Base-by-base conservation (phyloP, 2,797 vertebrate species). In the Lepidocolaptes lacrymiger region DNA sequence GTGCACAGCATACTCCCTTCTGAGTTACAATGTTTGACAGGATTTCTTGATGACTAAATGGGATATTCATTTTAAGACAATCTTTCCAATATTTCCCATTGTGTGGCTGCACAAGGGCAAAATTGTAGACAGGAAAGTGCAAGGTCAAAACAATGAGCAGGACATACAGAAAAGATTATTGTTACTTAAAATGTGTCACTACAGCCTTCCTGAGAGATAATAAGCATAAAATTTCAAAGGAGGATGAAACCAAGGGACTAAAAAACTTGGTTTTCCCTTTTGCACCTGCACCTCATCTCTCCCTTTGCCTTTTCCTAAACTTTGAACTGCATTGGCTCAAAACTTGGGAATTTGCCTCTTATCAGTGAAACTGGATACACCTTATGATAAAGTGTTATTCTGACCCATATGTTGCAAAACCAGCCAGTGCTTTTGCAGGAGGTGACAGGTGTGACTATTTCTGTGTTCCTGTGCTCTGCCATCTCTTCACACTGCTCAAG, bases 311-410 rank as follows among this genome's bases (percentile, higher is more conserved):
- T 58, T 84, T 41, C 10, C 12, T 48, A 27, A 62, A 49, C 64
- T 88, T 84, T 36, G 62, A 18, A 10, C 64, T 49, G 7, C 0
- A 0, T 64, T 84, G 14, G 30, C 61, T 72, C 4, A 2, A 49
- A 73, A 28, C n/a, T 39, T 69, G 46, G 6, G 30, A 71, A 43
- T 68, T 93, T 72, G 9, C 28, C 24, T 86, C 30, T 59, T 77
- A 12, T 19, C 52, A n/a, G n/a, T 80, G 64, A 19, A 82, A 73
- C 37, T 7, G 21, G 49, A 20, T 75, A 71, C 72, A 66, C 21
- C 37, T 49, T 48, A 30, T 46, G 56, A 48, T 32, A 7, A 71
- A 48, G 30, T 13, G 17, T 28, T 51, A 3, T 27, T 48, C 32
- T 81, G 68, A 27, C 3, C 27, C 7, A 0, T 6, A 12, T 48